Evolutionary conservation across 2,113 vertebrate genomes (phyloP).

Genomic region (Chaetorhynchus papuensis): DNA sequence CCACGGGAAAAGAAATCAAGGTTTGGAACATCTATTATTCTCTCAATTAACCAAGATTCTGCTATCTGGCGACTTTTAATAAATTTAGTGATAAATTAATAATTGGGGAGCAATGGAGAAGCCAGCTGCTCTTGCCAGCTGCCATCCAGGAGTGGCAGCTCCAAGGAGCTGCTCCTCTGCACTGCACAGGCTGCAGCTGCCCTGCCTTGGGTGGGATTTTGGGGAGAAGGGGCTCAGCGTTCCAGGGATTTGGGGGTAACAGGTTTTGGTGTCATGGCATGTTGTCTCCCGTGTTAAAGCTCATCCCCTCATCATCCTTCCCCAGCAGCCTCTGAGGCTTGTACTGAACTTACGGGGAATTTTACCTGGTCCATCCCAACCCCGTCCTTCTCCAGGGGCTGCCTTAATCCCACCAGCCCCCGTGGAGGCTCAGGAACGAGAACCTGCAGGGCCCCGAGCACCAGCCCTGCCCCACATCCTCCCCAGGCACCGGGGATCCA

Average conservation of each 20-base stretch:
- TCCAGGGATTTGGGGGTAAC: neutral
- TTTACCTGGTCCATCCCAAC: fast-evolving
- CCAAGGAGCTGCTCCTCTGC: conserved; percentile 19
- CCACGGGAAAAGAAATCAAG: neutral
- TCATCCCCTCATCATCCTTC: neutral
- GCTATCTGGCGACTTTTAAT: conserved; percentile 35
- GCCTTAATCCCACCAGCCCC: fast-evolving
- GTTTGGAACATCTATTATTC: conserved; percentile 19
- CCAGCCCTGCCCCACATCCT: fast-evolving
- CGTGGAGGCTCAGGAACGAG: fast-evolving
- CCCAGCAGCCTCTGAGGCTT: neutral
- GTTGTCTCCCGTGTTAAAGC: neutral
- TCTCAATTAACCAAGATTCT: conserved; percentile 31
- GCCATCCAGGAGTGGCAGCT: conserved; percentile 45
- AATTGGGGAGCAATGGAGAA: conserved; percentile 38
- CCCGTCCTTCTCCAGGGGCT: neutral
- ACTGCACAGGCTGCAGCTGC: neutral
- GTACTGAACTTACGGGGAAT: neutral
- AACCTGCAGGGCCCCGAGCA: neutral
- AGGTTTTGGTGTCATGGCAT: fast-evolving
- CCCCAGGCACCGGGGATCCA: fast-evolving
- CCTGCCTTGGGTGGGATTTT: neutral
- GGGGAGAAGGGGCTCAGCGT: neutral
- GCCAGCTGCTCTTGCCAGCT: conserved; percentile 56
- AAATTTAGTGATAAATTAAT: conserved; percentile 68